Base-by-base conservation (phyloP, 2,888 invertebrate species). In the Galerucella nymphaeae region DNA sequence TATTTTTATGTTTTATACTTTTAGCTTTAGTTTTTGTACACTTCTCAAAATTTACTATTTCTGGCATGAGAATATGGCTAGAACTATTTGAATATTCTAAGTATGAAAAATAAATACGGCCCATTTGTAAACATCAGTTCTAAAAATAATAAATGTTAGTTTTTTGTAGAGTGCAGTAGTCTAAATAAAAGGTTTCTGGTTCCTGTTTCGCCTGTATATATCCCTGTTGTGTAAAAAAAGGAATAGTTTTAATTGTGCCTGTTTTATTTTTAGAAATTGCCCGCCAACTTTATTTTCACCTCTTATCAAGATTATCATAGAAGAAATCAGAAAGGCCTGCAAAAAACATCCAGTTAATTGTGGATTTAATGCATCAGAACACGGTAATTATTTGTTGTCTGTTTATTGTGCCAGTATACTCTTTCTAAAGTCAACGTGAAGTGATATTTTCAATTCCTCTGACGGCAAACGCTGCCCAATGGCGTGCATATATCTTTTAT, bases 261-360 rank as follows among this genome's bases (percentile, higher is more conserved):
- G 63, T 64, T 63, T 59, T 72, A 79, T 79, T 89, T 88, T 58
- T 89, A 94, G 93, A 88, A 89, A 90, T 88, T 94, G 94, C 83
- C 94, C 94, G 55, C 87, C 88, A 79, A 89, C 90, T 83, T 87
- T 94, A 81, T 87, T 93, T 85, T 90, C 91, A 66, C 91, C 91
- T 77, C 87, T 94, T 66, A 89, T 91, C 80, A 90, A 90, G 85
- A 90, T 91, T 77, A 90, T 93, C 73, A 89, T 93, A 80, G 91
- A 92, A 78, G 93, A 93, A 86, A 91, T 92, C 79, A 89, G 89
- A 81, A 87, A 88, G 76, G 88, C 90, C 78, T 90, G 91, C 83
- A 91, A 90, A 83, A 90, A 91, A 80, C 88, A 91, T 76, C 92
- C 93, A 72, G 87, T 89, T 78, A 88, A 88, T 63, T 92, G 90